A percentile compares a stretch with the other conserved stretches of the same genome.
Evolutionary conservation across 2,113 vertebrate species (phyloP).

Genomic region (Aplodontia rufa): DNA sequence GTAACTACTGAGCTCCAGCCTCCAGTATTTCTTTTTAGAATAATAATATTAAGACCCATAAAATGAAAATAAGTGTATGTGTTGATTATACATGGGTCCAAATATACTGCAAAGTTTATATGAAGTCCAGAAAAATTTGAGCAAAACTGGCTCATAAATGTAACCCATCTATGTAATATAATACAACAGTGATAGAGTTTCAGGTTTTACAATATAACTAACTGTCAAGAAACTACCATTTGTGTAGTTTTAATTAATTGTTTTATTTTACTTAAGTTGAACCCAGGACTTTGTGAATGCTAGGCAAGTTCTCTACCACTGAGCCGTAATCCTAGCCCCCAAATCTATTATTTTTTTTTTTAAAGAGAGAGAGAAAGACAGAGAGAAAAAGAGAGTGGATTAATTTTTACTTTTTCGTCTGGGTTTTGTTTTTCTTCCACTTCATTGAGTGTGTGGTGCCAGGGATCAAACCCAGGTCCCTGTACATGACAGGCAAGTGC

Average conservation of each 20-base stretch:
- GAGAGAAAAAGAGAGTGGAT: too few relatives aligned
- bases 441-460: too few relatives aligned
- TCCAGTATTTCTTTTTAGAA: constrained; percentile 9
- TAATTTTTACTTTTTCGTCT: too few relatives aligned
- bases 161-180: background rate
- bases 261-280: background rate
- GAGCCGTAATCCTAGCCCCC: background rate
- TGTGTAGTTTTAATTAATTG: background rate
- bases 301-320: background rate
- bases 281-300: background rate
- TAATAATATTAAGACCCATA: background rate
- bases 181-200: background rate
- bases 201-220: background rate
- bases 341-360: too few relatives aligned
- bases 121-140: background rate
- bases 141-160: background rate
- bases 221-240: background rate
- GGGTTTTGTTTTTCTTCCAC: too few relatives aligned
- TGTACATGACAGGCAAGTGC: background rate
- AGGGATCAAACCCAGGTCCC: background rate
- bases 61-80: background rate
- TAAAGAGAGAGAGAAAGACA: too few relatives aligned
- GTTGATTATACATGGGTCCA: background rate
- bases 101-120: background rate
- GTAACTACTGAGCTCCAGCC: too few relatives aligned